Evolutionary conservation across 2,888 invertebrate genomes (phyloP).

Genomic region (Yponomeuta cagnagella): DNA sequence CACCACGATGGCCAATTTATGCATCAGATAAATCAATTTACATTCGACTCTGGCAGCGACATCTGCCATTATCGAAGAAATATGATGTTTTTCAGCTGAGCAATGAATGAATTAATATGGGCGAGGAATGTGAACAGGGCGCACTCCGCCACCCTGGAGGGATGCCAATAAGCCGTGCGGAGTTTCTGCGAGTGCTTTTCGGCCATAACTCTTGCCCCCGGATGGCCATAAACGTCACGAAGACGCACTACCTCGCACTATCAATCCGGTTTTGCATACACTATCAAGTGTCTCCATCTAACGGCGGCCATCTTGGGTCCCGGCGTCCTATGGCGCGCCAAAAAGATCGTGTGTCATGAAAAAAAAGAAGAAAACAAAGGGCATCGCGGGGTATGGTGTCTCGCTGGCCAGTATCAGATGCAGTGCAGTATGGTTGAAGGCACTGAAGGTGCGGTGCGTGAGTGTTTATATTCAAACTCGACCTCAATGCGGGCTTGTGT

Average conservation of each 20-base stretch:
- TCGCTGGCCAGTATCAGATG: slow-evolving; percentile 27
- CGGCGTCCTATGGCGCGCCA: slow-evolving; percentile 14
- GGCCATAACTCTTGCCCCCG: slow-evolving; percentile 48
- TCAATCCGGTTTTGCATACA: slow-evolving; percentile 63
- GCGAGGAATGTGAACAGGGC: slow-evolving; percentile 33
- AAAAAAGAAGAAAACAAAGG: slow-evolving; percentile 30
- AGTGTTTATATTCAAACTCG: slow-evolving; percentile 11
- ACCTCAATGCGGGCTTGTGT: background rate
- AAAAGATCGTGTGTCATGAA: slow-evolving; percentile 17
- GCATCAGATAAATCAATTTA: slow-evolving; percentile 33
- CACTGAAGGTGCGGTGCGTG: slow-evolving; percentile 6
- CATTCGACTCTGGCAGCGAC: slow-evolving; percentile 35
- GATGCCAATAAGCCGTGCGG: slow-evolving; percentile 61
- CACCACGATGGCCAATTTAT: slow-evolving; percentile 7
- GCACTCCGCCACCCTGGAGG: slow-evolving; percentile 53
- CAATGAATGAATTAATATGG: slow-evolving; percentile 56
- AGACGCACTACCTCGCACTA: slow-evolving; percentile 53
- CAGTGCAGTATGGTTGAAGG: slow-evolving; percentile 42
- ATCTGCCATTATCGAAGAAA: slow-evolving; percentile 52
- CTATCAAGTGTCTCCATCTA: slow-evolving; percentile 65
- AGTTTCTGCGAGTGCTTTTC: slow-evolving; percentile 46
- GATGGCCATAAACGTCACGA: slow-evolving; percentile 60
- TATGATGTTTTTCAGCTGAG: slow-evolving; percentile 67
- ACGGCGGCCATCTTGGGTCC: slow-evolving; percentile 36
- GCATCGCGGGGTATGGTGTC: slow-evolving; percentile 22